phyloP scores from a whole-genome alignment of 2,797 vertebrate genomes.

The Rhabdomys pumilio region DNA sequence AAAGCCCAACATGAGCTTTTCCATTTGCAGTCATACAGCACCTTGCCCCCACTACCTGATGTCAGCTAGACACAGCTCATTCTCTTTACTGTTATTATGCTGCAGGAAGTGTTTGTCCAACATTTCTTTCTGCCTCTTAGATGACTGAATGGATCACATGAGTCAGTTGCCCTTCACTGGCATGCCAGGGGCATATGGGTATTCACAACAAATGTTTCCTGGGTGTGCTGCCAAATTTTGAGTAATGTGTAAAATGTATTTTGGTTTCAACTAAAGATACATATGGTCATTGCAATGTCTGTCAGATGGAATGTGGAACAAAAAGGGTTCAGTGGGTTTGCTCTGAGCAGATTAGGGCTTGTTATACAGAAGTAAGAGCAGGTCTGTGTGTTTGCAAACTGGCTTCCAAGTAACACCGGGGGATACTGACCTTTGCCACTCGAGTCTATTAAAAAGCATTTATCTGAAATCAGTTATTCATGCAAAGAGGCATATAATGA shows the following conservation, averaged over 20 bases:
- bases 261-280: constrained; percentile 78
- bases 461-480: constrained; percentile 21
- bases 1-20: constrained; percentile 31
- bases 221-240: constrained; percentile 76
- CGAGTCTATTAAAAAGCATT: constrained; percentile 34
- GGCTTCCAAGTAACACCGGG: background rate
- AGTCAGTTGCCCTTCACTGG: constrained; percentile 75
- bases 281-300: constrained; percentile 82
- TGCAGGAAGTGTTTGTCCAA: constrained; percentile 61
- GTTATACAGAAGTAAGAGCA: background rate
- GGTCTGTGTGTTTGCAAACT: constrained; percentile 6
- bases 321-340: constrained; percentile 36
- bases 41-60: constrained; percentile 20
- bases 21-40: background rate
- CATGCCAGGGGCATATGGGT: constrained; percentile 69
- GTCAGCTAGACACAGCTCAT: background rate
- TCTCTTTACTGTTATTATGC: background rate
- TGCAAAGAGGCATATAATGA: background rate
- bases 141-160: constrained; percentile 75
- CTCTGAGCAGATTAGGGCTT: constrained; percentile 52
- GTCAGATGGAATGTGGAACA: constrained; percentile 65
- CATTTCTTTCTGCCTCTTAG: constrained; percentile 65
- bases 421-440: background rate
- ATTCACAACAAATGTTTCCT: constrained; percentile 77
- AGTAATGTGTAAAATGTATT: constrained; percentile 85